phyloP scores from a whole-genome alignment of 2,113 vertebrate genomes.

The Malurus elegans region DNA sequence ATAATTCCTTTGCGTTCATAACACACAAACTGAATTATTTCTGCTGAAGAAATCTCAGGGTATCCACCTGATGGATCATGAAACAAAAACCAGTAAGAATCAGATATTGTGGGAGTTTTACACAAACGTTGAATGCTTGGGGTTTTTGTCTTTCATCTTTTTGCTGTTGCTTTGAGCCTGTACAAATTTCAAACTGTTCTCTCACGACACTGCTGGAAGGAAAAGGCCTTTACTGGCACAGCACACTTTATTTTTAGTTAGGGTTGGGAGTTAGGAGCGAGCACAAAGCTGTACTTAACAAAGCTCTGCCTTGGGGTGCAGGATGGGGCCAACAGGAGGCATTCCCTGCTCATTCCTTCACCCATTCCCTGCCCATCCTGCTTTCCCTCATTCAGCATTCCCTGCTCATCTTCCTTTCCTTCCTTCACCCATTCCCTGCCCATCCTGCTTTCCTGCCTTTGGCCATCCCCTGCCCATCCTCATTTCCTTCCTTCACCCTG shows the following conservation, averaged over 20 bases:
- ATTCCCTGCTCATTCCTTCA: too few species aligned
- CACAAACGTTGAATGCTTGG: background rate
- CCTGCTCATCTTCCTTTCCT: too few species aligned
- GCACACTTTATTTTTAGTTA: background rate
- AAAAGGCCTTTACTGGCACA: background rate
- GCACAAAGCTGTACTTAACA: background rate
- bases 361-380: too few species aligned
- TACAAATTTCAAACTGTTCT: background rate
- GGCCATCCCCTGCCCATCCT: too few species aligned
- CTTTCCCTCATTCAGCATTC: too few species aligned
- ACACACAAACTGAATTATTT: slow-evolving; percentile 13
- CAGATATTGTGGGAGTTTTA: background rate
- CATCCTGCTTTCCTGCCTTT: too few species aligned
- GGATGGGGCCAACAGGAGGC: background rate
- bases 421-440: too few species aligned
- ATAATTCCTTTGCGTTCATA: slow-evolving; percentile 11
- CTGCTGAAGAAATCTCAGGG: background rate
- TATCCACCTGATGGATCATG: background rate
- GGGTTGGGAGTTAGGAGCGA: background rate
- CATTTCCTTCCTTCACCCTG: too few species aligned
- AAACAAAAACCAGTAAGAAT: background rate
- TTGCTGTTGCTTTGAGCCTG: background rate
- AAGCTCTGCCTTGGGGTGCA: background rate
- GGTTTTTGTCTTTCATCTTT: background rate
- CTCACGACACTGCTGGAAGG: background rate